Conservation (phyloP, 2,888 invertebrate genomes). For the Magallana nippona region DNA sequence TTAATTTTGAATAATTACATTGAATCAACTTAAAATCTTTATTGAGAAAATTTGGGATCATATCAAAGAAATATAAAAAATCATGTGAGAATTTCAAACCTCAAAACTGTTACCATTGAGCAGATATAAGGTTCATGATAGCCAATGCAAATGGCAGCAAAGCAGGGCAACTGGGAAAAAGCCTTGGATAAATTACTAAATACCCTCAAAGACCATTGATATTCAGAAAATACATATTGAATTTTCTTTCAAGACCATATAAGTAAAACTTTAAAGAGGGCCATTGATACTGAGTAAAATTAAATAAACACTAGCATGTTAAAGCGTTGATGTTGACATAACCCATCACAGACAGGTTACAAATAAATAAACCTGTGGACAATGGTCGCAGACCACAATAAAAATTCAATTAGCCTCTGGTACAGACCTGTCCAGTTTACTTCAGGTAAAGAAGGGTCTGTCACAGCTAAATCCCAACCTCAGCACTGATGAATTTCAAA, state of each 20-base stretch:
- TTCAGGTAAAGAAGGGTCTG: background rate
- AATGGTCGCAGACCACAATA: background rate
- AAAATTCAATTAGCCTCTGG: conserved; percentile 17
- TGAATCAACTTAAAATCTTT: too few species aligned
- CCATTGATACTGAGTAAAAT: conserved; percentile 28
- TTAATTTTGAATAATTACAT: too few species aligned
- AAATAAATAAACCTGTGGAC: conserved; percentile 14
- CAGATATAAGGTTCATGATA: too few species aligned
- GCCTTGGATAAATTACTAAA: background rate
- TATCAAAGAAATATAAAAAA: too few species aligned
- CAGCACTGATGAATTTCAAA: too few species aligned
- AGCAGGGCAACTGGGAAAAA: too few species aligned
- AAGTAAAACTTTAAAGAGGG: conserved; percentile 25
- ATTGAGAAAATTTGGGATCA: too few species aligned
- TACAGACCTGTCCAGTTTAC: conserved; percentile 1
- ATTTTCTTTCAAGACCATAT: conserved; percentile 16
- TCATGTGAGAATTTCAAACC: too few species aligned
- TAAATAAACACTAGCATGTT: conserved; percentile 23
- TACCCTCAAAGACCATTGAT: conserved; percentile 3
- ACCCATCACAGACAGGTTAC: conserved; percentile 33
- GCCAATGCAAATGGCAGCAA: too few species aligned
- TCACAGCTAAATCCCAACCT: background rate
- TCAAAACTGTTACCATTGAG: too few species aligned
- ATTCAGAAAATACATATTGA: conserved; percentile 5
- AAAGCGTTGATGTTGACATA: conserved; percentile 10